Percentiles rank a stretch among this genome's conserved stretches.
These are phyloP conservation scores for Dascyllus trimaculatus DNA, from an alignment of 2,113 vertebrate species.

Conservation along the genomic window DNA sequence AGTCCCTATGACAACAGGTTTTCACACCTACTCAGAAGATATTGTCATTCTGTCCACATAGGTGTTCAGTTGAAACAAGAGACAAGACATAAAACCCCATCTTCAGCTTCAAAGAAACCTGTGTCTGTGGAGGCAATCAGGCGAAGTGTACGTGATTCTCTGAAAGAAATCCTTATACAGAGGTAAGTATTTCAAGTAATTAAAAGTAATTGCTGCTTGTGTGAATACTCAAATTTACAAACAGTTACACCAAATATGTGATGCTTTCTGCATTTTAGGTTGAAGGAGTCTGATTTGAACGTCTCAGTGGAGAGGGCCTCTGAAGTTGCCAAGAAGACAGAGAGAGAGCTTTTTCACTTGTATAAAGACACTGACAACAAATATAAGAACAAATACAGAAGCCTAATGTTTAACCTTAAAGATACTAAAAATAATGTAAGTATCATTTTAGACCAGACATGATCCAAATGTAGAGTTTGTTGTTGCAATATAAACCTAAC, in stretches of 20 bases:
- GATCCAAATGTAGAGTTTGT: not conserved
- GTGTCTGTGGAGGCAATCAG: conserved; percentile 94
- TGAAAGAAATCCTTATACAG: conserved; percentile 95
- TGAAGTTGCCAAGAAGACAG: conserved; percentile 94
- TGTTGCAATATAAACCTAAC: not conserved
- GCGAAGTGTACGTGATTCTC: conserved; percentile 93
- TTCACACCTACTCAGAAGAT: conserved; percentile 9
- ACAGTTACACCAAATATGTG: not conserved
- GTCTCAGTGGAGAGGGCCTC: conserved; percentile 91
- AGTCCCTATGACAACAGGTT: not conserved
- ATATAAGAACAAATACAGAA: conserved; percentile 99
- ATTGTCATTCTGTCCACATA: conserved; percentile 72
- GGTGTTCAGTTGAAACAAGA: conserved; percentile 88
- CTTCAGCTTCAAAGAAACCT: conserved; percentile 91
- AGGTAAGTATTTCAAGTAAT: conserved; percentile 81
- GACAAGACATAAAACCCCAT: conserved; percentile 85
- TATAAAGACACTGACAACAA: conserved; percentile 97
- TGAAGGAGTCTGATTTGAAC: conserved; percentile 93
- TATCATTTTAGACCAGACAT: conserved; percentile 24
- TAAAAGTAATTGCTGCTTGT: not conserved
- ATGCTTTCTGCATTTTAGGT: conserved; percentile 77
- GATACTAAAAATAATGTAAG: conserved; percentile 98
- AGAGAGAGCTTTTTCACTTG: conserved; percentile 95
- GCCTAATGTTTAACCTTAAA: conserved; percentile 98
- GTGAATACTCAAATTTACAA: not conserved